Base-by-base conservation (phyloP, 2,888 invertebrate genomes). In the Polymixis lichenea region DNA sequence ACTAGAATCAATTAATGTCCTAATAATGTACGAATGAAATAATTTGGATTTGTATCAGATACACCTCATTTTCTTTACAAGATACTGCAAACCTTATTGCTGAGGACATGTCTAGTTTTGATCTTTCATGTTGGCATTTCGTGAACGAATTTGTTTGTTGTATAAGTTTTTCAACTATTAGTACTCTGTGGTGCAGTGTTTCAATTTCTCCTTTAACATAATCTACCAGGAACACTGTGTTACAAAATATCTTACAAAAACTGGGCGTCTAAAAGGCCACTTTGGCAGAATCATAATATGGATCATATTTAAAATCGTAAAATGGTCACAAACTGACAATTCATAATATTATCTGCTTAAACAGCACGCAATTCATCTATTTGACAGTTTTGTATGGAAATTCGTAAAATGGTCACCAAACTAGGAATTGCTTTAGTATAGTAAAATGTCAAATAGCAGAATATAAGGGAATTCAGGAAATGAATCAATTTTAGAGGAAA, bases 81-180 rank as follows among this genome's bases (percentile, higher is more conserved):
- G 78, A 67, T 58, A 61, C 58, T 68, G 69, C 70, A 83, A 71
- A 72, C 82, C 77, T 43, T 78, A 78, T 70, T 79, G 74, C 75
- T 86, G 81, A 85, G 87, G 88, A 89, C 84, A 88, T 79, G 75
- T 82, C 67, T 80, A 71, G 68, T 72, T 88, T 87, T 64, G 61
- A 67, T 78, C 87, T 76, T 65, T 82, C 60, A 89, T 81, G 90
- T 92, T 92, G 92, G 92, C 83, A 89, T 72, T 73, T 77, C n/a
- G 70, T 61, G 72, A 82, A 73, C 64, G 66, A 82, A 74, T 87
- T 89, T 84, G 84, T 84, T 84, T 77, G 67, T 65, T 72, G 77
- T 77, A 76, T 38, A 68, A 73, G 83, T 75, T 73, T 83, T 82
- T 77, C 74, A 85, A 76, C 82, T 87, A 83, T 67, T 70, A 64